A percentile compares a stretch with the other conserved stretches of the same genome.
These are phyloP conservation scores for Aphis craccivora DNA, from an alignment of 1,140 invertebrate genomes.

Conservation along the genomic window DNA sequence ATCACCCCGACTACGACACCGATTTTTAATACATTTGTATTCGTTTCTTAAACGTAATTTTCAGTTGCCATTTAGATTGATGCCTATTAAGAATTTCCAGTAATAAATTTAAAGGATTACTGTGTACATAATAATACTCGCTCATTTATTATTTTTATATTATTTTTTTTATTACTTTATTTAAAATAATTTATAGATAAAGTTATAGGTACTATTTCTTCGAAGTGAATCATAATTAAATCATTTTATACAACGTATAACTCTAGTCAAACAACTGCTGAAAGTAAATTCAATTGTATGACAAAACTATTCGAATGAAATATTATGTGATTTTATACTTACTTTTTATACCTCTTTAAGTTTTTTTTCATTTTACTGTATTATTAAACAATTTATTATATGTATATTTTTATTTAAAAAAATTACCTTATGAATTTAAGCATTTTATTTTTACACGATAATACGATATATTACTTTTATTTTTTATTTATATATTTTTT, in stretches of 20 bases:
- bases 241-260: neutral
- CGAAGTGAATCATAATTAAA: neutral
- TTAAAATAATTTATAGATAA: neutral
- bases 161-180: neutral
- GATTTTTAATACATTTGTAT: neutral
- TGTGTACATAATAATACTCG: constrained; percentile 26
- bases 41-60: constrained; percentile 4
- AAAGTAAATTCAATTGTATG: neutral
- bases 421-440: constrained; percentile 2
- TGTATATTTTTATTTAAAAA: neutral
- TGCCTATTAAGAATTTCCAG: neutral
- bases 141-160: constrained; percentile 40
- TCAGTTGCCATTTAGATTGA: constrained; percentile 39
- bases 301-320: constrained; percentile 10
- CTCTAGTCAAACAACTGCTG: constrained; percentile 38
- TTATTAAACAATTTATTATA: constrained; percentile 12
- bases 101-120: constrained; percentile 12
- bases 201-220: neutral
- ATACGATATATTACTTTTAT: neutral
- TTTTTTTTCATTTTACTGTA: neutral
- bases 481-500: constrained; percentile 3
- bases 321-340: constrained; percentile 18
- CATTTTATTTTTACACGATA: neutral
- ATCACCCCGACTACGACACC: constrained; percentile 36
- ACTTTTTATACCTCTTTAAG: neutral